Base-by-base conservation (phyloP, 1,140 invertebrate species). In the Leptopilina boulardi region DNA sequence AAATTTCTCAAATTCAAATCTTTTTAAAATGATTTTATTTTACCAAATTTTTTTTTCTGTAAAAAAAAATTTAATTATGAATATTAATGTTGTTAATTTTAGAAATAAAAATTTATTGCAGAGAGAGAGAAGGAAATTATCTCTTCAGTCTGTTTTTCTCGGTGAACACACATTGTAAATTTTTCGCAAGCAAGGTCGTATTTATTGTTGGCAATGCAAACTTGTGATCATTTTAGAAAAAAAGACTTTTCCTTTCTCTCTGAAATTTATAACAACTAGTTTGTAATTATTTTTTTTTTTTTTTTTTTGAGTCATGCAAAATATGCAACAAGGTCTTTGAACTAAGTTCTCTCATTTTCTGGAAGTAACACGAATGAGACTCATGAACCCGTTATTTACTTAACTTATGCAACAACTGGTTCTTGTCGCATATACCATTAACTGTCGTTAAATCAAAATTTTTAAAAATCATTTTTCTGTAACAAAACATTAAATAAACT, bases 391-490 rank as follows among this genome's bases (percentile, higher is more conserved):
- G 23, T 66, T 66, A 66, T 66, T 30, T 66, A 5, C 56, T 15
- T 66, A 66, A 66, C 23, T 66, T 66, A 30, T 66, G 56, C 56
- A 66, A 66, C 21, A 66, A 66, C 56, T 66, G 56, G 56, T 66
- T 66, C 56, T 51, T 51, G n/a, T 51, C 47, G 18, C 6, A 51
- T n/a, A n/a, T n/a, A n/a, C 13, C 18, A 6, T 38, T 38, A 38
- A 38, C 47, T 51, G 47, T 51, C 47, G n/a, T 51, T 51, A 51
- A 18, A 18, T 51, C 15, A 51, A 51, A 51, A 51, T 18, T 51
- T 51, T 51, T 18, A 38, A 8, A 38, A 38, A 38, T 3, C 8
- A n/a, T n/a, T n/a, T n/a, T n/a, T n/a, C n/a, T 42, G 41, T 11
- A 42, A 2, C 10, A 11, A 42, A 42, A 42, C 13, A 42, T 42